These are phyloP conservation scores for Lagocephalus sceleratus DNA, from an alignment of 2,797 vertebrate species.

Conservation along the genomic window DNA sequence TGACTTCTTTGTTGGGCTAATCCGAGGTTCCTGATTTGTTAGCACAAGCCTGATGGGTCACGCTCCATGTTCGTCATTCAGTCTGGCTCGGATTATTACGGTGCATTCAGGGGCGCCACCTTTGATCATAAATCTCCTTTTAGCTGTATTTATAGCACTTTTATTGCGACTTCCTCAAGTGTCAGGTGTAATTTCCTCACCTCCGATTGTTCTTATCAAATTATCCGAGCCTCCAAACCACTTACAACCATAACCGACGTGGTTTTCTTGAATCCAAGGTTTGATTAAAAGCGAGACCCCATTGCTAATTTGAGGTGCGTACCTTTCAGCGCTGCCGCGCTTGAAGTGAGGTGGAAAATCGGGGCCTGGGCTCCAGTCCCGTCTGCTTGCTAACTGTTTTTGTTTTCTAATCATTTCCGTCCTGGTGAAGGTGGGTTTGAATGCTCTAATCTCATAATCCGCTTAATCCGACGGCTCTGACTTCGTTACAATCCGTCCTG, in stretches of 20 bases:
- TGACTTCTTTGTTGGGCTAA: constrained; percentile 43
- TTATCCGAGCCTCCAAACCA: constrained; percentile 49
- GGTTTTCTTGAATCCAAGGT: constrained; percentile 41
- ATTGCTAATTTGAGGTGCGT: constrained; percentile 58
- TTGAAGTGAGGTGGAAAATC: constrained; percentile 74
- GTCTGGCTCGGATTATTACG: constrained; percentile 5
- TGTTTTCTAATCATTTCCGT: constrained; percentile 76
- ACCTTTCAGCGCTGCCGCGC: constrained; percentile 60
- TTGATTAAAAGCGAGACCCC: constrained; percentile 66
- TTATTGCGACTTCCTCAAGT: constrained; percentile 23
- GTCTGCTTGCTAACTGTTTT: constrained; percentile 62
- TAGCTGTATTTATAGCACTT: constrained; percentile 43
- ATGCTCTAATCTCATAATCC: constrained; percentile 77
- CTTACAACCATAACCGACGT: constrained; percentile 35
- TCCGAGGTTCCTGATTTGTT: constrained; percentile 44
- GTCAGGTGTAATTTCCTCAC: constrained; percentile 36
- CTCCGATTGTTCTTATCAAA: constrained; percentile 45
- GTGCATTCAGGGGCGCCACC: constrained; percentile 34
- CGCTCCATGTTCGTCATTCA: constrained; percentile 25
- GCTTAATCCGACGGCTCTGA: constrained; percentile 77
- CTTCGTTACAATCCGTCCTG: constrained; percentile 73
- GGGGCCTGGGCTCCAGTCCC: constrained; percentile 63
- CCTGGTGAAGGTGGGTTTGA: constrained; percentile 69
- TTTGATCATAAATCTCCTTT: constrained; percentile 31
- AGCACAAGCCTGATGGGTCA: constrained; percentile 35